These are phyloP conservation scores for Labeo calbasu DNA, from an alignment of 2,797 vertebrate species.

Conservation along the genomic window DNA sequence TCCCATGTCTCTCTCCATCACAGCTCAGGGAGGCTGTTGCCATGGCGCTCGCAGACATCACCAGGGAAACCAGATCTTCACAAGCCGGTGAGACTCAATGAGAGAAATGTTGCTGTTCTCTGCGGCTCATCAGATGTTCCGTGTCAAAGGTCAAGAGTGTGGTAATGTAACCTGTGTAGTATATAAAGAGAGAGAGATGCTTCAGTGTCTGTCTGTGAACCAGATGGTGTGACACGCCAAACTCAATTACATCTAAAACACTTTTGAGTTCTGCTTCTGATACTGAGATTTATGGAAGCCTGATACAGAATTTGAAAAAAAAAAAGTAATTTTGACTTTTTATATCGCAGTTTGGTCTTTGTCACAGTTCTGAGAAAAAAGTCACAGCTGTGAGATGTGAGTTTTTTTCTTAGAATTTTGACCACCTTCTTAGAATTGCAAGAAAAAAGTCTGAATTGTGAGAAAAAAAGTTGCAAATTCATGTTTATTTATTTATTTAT, in stretches of 20 bases:
- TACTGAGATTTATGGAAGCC: not conserved
- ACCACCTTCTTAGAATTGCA: not conserved
- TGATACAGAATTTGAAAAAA: not conserved
- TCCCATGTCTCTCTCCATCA: constrained; percentile 40
- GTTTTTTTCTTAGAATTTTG: not conserved
- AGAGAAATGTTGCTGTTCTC: constrained; percentile 18
- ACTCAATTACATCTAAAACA: not conserved
- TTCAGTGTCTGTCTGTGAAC: no score
- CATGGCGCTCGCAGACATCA: constrained; percentile 54
- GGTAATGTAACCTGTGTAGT: not conserved
- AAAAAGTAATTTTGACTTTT: not conserved
- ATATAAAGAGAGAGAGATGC: not conserved
- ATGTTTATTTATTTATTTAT: no score
- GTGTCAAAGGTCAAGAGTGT: not conserved
- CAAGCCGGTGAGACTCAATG: constrained; percentile 32
- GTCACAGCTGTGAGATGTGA: not conserved
- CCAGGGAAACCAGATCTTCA: constrained; percentile 57
- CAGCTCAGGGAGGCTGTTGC: constrained; percentile 51
- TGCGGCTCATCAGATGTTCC: not conserved
- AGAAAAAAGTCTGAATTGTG: not conserved
- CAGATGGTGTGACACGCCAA: not conserved
- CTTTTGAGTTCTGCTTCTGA: not conserved
- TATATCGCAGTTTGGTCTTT: not conserved
- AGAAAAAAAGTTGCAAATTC: no score
- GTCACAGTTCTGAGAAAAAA: not conserved